phyloP scores from a whole-genome alignment of 2,888 invertebrate species.

The Chydorus sphaericus region DNA sequence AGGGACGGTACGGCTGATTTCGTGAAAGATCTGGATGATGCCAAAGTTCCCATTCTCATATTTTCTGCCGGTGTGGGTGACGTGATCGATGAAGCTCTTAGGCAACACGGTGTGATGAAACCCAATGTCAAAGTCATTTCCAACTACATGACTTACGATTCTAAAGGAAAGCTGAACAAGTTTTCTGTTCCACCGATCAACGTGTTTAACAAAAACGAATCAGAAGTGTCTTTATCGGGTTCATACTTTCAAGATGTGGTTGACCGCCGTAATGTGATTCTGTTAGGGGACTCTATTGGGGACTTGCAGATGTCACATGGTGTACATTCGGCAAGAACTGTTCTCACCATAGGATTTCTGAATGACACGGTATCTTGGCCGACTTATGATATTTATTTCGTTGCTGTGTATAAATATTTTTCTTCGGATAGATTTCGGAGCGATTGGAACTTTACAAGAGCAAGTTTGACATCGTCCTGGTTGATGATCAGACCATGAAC shows the following conservation, averaged over 20 bases:
- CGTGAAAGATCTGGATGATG: constrained; percentile 41
- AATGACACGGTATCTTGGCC: constrained; percentile 48
- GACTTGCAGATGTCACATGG: constrained; percentile 89
- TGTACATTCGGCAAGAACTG: constrained; percentile 51
- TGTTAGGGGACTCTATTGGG: constrained; percentile 85
- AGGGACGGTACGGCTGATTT: constrained; percentile 57
- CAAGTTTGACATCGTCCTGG: constrained; percentile 75
- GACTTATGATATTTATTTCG: not conserved
- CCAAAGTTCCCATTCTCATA: constrained; percentile 66
- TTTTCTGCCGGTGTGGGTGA: constrained; percentile 94
- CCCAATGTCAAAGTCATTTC: constrained; percentile 67
- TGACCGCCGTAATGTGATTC: constrained; percentile 58
- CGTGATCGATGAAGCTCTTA: constrained; percentile 61
- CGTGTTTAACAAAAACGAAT: constrained; percentile 86
- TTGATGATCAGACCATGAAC: constrained; percentile 75
- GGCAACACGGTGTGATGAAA: constrained; percentile 46
- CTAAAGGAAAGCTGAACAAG: constrained; percentile 22
- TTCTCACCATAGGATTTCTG: constrained; percentile 83
- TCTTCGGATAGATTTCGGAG: constrained; percentile 48
- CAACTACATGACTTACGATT: constrained; percentile 64
- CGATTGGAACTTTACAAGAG: constrained; percentile 56
- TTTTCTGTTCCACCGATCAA: constrained; percentile 73
- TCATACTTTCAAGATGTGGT: constrained; percentile 46
- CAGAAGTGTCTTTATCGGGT: constrained; percentile 57
- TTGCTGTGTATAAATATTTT: not conserved